Conservation (phyloP, 2,113 vertebrate genomes). For the Dinomys branickii region DNA sequence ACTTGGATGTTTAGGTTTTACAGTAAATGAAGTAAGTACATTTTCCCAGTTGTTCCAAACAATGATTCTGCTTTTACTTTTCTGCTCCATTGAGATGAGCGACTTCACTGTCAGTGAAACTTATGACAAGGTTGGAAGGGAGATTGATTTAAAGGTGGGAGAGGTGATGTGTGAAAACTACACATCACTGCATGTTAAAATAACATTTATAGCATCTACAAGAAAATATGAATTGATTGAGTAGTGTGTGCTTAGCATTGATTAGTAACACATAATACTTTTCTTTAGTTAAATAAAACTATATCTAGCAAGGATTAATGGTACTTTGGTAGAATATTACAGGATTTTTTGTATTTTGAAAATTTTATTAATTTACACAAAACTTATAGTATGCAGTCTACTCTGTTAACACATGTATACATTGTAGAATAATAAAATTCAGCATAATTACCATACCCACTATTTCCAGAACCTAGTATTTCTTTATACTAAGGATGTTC, state of each 20-base stretch:
- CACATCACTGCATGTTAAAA: neutral
- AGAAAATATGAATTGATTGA: constrained; percentile 11
- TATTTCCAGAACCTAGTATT: neutral
- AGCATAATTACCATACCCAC: neutral
- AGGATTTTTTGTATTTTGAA: neutral
- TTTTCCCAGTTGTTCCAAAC: constrained; percentile 52
- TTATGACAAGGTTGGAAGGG: constrained; percentile 57
- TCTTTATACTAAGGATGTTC: neutral
- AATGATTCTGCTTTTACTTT: constrained; percentile 59
- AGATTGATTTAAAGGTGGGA: constrained; percentile 34
- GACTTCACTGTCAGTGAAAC: constrained; percentile 50
- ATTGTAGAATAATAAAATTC: neutral
- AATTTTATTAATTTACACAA: neutral
- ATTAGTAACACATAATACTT: neutral
- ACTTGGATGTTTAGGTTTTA: constrained; percentile 55
- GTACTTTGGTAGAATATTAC: constrained; percentile 22
- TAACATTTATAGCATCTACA: neutral
- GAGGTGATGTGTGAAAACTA: neutral
- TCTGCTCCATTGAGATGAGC: constrained; percentile 38
- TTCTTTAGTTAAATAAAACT: neutral
- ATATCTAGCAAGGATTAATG: neutral
- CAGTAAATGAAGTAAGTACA: constrained; percentile 58
- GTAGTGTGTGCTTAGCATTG: neutral
- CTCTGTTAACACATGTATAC: neutral
- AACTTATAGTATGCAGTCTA: neutral